Percentiles rank a stretch among this genome's conserved stretches.
These are phyloP conservation scores for Gymnorhina tibicen DNA, from an alignment of 2,113 vertebrate genomes.

Conservation along the genomic window DNA sequence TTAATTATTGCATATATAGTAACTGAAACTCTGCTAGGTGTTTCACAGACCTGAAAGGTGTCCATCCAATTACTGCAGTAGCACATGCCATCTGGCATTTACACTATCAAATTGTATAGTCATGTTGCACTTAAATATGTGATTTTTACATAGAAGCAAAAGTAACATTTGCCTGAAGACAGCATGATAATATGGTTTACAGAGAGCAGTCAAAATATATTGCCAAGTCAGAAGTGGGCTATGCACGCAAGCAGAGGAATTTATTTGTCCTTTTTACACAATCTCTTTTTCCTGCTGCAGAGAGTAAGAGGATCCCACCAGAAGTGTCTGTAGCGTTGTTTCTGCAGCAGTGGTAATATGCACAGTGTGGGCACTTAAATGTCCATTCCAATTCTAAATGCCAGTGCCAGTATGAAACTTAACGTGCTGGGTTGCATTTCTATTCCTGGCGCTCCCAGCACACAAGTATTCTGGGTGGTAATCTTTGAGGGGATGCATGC, in stretches of 20 bases:
- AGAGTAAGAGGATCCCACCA: background rate
- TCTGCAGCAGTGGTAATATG: background rate
- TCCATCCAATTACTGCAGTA: background rate
- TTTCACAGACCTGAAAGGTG: background rate
- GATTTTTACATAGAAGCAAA: background rate
- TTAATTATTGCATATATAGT: background rate
- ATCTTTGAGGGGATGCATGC: background rate
- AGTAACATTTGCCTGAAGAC: background rate
- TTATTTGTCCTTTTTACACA: slow-evolving; percentile 12
- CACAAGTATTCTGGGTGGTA: background rate
- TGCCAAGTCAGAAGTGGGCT: background rate
- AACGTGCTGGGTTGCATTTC: background rate
- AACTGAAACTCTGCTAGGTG: background rate
- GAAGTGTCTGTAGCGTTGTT: background rate
- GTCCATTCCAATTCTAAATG: slow-evolving; percentile 4
- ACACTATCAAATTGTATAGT: background rate
- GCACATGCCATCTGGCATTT: background rate
- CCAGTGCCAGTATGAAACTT: background rate
- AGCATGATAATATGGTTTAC: background rate
- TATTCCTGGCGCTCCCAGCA: background rate
- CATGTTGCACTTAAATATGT: background rate
- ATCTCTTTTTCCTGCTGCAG: background rate
- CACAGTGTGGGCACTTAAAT: slow-evolving; percentile 1
- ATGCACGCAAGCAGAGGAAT: background rate
- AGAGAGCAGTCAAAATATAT: background rate